Base-by-base conservation (phyloP, 2,113 vertebrate genomes). In the Osmerus eperlanus region DNA sequence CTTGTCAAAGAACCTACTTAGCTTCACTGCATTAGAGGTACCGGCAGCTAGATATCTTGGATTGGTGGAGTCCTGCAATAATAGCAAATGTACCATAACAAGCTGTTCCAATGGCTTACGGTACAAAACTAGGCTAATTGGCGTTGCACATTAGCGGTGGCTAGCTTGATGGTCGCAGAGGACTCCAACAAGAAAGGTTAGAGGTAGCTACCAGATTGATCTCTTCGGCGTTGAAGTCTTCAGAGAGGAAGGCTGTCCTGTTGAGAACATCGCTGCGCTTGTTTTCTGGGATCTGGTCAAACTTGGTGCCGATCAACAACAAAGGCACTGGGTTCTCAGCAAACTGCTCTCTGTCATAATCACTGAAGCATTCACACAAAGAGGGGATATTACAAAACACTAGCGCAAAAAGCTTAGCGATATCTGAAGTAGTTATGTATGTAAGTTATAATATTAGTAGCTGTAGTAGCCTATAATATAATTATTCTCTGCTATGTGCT, bases 1-100 rank as follows among this genome's bases (percentile, higher is more conserved):
- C 94, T 99, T 99, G 91, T 99, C 97, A 91, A 98, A 99, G 86
- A 99, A 99, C 71, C 96, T 92, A 87, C 97, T 99, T 15, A 99
- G 90, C 83, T 98, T 99, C 80, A 98, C 96, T 78, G 97, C 96
- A 76, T 97, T 98, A 76, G 97, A 99, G 13, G 96, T 97, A 47
- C 97, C 97, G 75, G 97, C 96, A 76, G 96, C 96, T 60, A 99
- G 88, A 72, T 95, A 97, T 4, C 96, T 90, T 9, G 94, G 94
- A 89, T 94, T 97, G 70, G 96, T 99, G 84, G 95, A 98, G 81
- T 99, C 97, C 96, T 99, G 81, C 0, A 19, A 71, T 86, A 89
- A 65, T 71, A 66, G 8, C 11, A 28, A 4, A n/a, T 18, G 14
- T 5, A 19, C 51, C 21, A 19, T 58, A 28, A 71, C 28, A 23